These are phyloP conservation scores for Zootoca vivipara DNA, from an alignment of 2,113 vertebrate genomes.

Conservation along the genomic window DNA sequence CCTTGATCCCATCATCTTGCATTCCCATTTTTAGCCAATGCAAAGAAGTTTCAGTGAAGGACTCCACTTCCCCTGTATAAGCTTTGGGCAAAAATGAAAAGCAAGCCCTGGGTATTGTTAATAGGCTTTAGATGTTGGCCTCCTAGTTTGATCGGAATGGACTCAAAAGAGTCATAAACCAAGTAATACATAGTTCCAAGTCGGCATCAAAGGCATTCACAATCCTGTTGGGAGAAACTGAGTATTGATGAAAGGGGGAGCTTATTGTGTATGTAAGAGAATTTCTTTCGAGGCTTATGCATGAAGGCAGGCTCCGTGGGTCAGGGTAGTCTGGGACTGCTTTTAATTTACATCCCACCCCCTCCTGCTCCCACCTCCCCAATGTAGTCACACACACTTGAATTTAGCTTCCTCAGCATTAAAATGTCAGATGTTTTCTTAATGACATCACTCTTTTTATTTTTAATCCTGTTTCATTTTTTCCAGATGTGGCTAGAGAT, in stretches of 20 bases:
- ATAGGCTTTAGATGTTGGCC: constrained; percentile 61
- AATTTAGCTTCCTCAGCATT: constrained; percentile 70
- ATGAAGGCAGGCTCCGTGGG: constrained; percentile 63
- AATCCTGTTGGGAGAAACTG: constrained; percentile 71
- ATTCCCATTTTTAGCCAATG: constrained; percentile 55
- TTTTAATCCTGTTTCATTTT: constrained; percentile 68
- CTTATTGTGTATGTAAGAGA: constrained; percentile 76
- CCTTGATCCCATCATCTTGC: constrained; percentile 51
- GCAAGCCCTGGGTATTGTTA: constrained; percentile 69
- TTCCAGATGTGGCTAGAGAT: constrained; percentile 65
- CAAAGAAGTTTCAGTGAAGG: constrained; percentile 53
- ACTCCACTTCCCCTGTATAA: constrained; percentile 44
- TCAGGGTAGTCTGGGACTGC: constrained; percentile 64
- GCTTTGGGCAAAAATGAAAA: constrained; percentile 56
- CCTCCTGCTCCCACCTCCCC: background rate
- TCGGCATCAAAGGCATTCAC: constrained; percentile 74
- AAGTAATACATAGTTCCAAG: constrained; percentile 70
- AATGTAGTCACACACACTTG: constrained; percentile 37
- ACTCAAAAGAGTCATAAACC: constrained; percentile 69
- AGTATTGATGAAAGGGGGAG: constrained; percentile 74
- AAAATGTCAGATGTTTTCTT: constrained; percentile 70
- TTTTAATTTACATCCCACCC: constrained; percentile 71
- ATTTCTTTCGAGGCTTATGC: constrained; percentile 73
- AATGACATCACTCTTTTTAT: constrained; percentile 58
- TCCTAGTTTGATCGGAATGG: constrained; percentile 68